Evolutionary conservation across 2,113 vertebrate genomes (phyloP), one percentile per base, ranked within the genome.

Genomic region (Arenaria interpres): DNA sequence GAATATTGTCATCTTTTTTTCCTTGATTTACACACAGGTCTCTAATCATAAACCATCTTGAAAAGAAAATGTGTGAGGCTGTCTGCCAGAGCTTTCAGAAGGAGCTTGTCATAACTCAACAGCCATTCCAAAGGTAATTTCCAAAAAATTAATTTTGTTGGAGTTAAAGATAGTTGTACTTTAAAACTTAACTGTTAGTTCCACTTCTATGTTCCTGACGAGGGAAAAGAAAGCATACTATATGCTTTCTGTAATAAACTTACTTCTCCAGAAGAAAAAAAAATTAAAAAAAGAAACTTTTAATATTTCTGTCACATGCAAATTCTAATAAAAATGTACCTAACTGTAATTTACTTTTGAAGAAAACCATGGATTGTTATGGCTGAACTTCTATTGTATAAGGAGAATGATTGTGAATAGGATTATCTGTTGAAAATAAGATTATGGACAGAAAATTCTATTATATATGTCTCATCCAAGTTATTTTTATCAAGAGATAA

Each of bases 31-130:
- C 41, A 79, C 60, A 43, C 16, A 69, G 21, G 35, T 5, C 60
- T 94, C 45, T 88, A 96, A 94, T 93, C 94, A 91, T 87, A 94
- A 96, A 93, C 18, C 22, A 79, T 86, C 79, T 93, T 90, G 77
- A 88, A 78, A 91, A 57, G 75, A 86, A 90, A 89, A 86, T 35
- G 21, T 2, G 9, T 80, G 60, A 93, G 84, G 50, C 73, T 89
- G 46, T 33, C 76, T 94, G 92, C 56, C 88, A 91, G 32, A 60
- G 48, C 67, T 93, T 91, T 89, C 78, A 93, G 35, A 90, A 89
- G 48, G 51, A 84, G 30, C 8, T 50, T 94, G 82, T 91, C 88
- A 68, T 95, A 96, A 91, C 73, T 93, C 87, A 88, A 66, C 57
- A 90, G 60, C 18, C 33, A 45, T 74, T 94, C 64, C 48, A 95